Evolutionary conservation across 2,797 vertebrate species (phyloP).

Genomic region (Otus scops): DNA sequence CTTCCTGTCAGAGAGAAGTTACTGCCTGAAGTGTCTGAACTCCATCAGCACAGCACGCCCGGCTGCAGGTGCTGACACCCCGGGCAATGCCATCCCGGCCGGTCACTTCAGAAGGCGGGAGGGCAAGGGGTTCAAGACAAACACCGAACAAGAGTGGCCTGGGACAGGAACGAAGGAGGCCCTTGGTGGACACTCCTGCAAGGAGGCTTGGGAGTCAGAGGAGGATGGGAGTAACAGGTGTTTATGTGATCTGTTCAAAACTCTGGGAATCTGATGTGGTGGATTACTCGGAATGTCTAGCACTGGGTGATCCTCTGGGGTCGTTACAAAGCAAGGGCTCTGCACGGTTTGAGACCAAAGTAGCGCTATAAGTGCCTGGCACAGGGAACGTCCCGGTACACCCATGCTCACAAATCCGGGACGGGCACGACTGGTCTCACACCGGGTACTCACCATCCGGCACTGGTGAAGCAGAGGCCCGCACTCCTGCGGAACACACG

Average conservation of each 20-base stretch:
- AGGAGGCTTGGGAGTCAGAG: neutral
- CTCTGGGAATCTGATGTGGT: neutral
- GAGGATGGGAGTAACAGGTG: conserved; percentile 45
- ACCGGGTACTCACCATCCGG: neutral
- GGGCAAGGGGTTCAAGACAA: neutral
- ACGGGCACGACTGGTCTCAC: neutral
- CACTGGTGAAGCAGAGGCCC: neutral
- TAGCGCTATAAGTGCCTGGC: neutral
- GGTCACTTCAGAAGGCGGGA: neutral
- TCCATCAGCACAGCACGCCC: neutral
- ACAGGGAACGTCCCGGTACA: neutral
- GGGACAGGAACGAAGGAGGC: neutral
- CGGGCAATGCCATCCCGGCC: fast-evolving
- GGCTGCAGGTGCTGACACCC: neutral
- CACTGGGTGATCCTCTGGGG: neutral
- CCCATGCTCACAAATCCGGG: neutral
- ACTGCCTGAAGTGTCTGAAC: neutral
- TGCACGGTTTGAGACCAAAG: neutral
- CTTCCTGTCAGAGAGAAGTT: conserved; percentile 21
- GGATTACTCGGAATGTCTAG: neutral
- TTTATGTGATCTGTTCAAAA: neutral
- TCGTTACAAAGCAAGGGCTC: neutral
- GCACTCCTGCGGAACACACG: neutral
- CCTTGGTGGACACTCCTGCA: neutral
- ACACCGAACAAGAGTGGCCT: neutral